Evolutionary conservation across 2,797 vertebrate species (phyloP).

Genomic region (Chlorospingus semifuscus): DNA sequence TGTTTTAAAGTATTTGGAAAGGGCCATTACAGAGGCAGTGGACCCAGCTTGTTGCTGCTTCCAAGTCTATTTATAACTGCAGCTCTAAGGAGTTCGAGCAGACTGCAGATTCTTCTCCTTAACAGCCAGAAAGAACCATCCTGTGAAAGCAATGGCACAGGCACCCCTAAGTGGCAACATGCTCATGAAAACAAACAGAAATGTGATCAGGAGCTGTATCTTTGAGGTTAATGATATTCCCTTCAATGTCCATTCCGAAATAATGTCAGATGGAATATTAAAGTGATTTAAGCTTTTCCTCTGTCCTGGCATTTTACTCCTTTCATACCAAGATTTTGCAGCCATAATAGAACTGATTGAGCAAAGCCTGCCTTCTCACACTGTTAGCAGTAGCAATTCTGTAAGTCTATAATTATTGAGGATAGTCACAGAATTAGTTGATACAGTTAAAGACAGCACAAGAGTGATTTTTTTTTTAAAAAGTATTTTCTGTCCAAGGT

Average conservation of each 20-base stretch:
- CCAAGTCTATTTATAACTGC: slow-evolving; percentile 73
- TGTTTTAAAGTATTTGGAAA: slow-evolving; percentile 82
- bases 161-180: background rate
- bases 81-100: slow-evolving; percentile 16
- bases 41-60: slow-evolving; percentile 65
- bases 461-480: background rate
- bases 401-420: background rate
- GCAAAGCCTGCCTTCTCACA: background rate
- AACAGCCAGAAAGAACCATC: slow-evolving; percentile 19
- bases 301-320: background rate
- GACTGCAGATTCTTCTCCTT: slow-evolving; percentile 53
- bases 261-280: background rate
- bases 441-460: background rate
- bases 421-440: background rate
- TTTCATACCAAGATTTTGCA: background rate
- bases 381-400: background rate
- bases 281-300: background rate
- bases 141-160: slow-evolving; percentile 13
- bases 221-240: background rate
- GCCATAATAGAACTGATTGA: background rate
- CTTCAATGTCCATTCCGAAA: background rate
- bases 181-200: background rate
- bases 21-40: slow-evolving; percentile 59
- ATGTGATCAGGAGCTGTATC: background rate
- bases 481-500: background rate